Base-by-base conservation (phyloP, 2,888 invertebrate genomes). In the Ectemnius cavifrons region DNA sequence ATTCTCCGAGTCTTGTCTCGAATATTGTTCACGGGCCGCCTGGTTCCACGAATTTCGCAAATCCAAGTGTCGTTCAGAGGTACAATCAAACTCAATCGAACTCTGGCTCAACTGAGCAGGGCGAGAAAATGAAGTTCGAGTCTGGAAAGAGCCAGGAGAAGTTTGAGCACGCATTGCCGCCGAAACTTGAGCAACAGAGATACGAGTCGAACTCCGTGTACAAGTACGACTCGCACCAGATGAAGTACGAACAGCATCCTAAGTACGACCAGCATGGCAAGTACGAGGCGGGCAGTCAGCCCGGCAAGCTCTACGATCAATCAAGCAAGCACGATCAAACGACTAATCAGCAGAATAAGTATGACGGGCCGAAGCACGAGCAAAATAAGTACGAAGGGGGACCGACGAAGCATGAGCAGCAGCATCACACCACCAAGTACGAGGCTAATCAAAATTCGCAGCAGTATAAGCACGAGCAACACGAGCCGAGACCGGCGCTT, bases 401-500 rank as follows among this genome's bases (percentile, higher is more conserved):
- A 2, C 73, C 76, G 63, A 56, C 60, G 23, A 81, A 84, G 57
- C 79, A 82, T 75, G 82, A 85, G 8, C 52, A 52, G 52, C 82
- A 80, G 23, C 81, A 81, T 57, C 82, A 82, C 14, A 69, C 61
- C 1, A 63, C 28, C 0, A 80, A 80, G 27, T 79, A 79, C 27
- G 80, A 80, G 11, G 60, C 74, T 4, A 74, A 68, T 73, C 82
- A 81, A 59, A 77, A 71, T 66, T 74, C 71, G 20, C 85, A 86
- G 63, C 85, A 86, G n/a, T 84, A 81, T 58, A 87, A 87, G 37
- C 85, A 85, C 75, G 87, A 87, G 3, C 86, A 85, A 28, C 86
- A 86, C 68, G 84, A 85, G 14, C 73, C 77, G 23, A 67, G 78
- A 20, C 71, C 75, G 14, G 49, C 82, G 3, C 75, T 69, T 1